Percentiles rank a stretch among this genome's conserved stretches.
Conservation (phyloP, 2,113 vertebrate species). For the Empidonax traillii region DNA sequence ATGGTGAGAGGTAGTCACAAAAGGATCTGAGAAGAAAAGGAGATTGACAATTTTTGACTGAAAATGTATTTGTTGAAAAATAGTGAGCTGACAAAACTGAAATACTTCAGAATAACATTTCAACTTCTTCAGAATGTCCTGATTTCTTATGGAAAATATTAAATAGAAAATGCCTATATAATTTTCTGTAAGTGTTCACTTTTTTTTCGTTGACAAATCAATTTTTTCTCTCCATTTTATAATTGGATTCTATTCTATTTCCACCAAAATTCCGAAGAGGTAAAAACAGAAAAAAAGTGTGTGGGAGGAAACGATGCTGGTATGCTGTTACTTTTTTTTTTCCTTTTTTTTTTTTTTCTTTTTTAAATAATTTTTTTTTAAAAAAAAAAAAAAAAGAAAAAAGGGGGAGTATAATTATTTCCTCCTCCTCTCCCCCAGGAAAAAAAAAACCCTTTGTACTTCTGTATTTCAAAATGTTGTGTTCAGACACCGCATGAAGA, state of each 20-base stretch:
- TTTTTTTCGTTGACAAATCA: slow-evolving; percentile 54
- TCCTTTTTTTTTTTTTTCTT: background rate
- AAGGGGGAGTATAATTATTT: slow-evolving; percentile 13
- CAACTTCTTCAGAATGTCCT: slow-evolving; percentile 27
- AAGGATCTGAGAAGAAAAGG: background rate
- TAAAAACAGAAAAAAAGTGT: slow-evolving; percentile 52
- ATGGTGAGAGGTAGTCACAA: background rate
- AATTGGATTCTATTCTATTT: slow-evolving; percentile 50
- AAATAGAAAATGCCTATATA: slow-evolving; percentile 44
- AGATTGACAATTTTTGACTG: slow-evolving; percentile 49
- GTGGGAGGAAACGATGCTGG: slow-evolving; percentile 6
- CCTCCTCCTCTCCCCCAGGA: background rate
- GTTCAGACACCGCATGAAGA: background rate
- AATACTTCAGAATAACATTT: slow-evolving; percentile 58
- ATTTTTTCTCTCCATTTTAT: slow-evolving; percentile 49
- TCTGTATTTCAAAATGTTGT: slow-evolving; percentile 19
- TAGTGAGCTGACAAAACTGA: slow-evolving; percentile 49
- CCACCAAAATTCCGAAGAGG: slow-evolving; percentile 32
- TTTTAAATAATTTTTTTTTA: background rate
- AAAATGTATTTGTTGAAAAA: slow-evolving; percentile 46
- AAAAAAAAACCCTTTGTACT: background rate
- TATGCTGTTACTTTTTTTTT: background rate
- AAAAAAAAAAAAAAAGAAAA: background rate
- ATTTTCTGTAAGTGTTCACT: slow-evolving; percentile 50
- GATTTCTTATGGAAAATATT: slow-evolving; percentile 4